These are phyloP conservation scores for Holocentrus rufus DNA, from an alignment of 2,797 vertebrate genomes.

Conservation along the genomic window DNA sequence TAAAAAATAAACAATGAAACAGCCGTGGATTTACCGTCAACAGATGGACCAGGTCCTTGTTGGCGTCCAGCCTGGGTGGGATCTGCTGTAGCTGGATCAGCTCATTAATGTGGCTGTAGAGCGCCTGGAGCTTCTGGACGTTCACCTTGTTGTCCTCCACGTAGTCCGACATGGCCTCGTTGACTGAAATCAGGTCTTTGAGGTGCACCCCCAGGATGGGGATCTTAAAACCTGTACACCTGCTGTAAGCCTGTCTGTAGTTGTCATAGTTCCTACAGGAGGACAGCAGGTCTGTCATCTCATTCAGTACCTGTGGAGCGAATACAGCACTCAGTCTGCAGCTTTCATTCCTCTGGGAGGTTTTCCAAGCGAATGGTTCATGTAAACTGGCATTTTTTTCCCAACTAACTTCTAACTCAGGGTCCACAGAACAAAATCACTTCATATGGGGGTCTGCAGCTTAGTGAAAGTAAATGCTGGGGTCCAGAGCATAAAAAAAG, in stretches of 20 bases:
- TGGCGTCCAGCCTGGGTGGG: slow-evolving; percentile 89
- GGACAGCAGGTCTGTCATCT: slow-evolving; percentile 96
- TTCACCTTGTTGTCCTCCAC: slow-evolving; percentile 93
- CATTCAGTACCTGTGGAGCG: slow-evolving; percentile 86
- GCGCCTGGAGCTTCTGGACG: slow-evolving; percentile 90
- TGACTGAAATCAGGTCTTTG: slow-evolving; percentile 93
- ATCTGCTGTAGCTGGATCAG: slow-evolving; percentile 93
- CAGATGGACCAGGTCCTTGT: slow-evolving; percentile 96
- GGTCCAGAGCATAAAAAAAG: too few species aligned
- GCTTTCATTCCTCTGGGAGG: too few species aligned
- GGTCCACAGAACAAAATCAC: too few species aligned
- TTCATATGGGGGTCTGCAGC: too few species aligned
- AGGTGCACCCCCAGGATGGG: slow-evolving; percentile 95
- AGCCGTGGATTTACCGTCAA: slow-evolving; percentile 84
- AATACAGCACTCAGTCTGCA: slow-evolving; percentile 2
- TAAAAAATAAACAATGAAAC: neutral
- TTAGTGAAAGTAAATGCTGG: too few species aligned
- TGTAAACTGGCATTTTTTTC: neutral
- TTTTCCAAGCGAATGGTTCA: neutral
- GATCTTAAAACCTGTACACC: slow-evolving; percentile 91
- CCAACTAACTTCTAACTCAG: too few species aligned
- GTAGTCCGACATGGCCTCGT: slow-evolving; percentile 94
- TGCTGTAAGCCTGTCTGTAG: slow-evolving; percentile 90
- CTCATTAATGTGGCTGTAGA: slow-evolving; percentile 93
- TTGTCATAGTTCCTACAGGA: slow-evolving; percentile 95